A percentile compares a stretch with the other conserved stretches of the same genome.
Conservation (phyloP, 2,888 invertebrate species). For the Oscheius sp. region DNA sequence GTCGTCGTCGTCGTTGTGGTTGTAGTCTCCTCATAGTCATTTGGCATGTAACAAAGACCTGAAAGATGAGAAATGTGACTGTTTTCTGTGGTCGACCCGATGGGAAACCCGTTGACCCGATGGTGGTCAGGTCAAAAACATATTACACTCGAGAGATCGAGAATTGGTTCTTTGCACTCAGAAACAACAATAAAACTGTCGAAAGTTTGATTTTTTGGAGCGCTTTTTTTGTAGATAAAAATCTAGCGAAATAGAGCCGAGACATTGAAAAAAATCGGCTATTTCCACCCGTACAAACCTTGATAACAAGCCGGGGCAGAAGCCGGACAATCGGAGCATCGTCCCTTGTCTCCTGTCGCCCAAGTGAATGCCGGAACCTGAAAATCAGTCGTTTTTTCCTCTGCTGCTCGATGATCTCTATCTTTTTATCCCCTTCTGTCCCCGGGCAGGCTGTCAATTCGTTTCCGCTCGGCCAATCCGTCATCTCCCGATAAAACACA, state of each 20-base stretch:
- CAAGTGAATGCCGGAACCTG: conserved; percentile 73
- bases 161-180: no score
- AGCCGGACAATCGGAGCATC: conserved; percentile 69
- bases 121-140: no score
- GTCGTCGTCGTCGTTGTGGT: conserved; percentile 27
- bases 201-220: no score
- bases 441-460: no score
- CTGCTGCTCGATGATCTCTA: neutral
- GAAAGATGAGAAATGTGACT: neutral
- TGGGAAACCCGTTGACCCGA: no score
- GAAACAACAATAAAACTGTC: no score
- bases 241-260: no score
- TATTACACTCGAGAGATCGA: no score
- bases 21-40: conserved; percentile 2
- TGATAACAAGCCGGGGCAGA: conserved; percentile 71
- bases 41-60: conserved; percentile 63
- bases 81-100: neutral
- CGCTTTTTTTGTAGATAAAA: no score
- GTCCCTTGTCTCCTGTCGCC: conserved; percentile 61
- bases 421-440: neutral
- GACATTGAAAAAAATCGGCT: no score
- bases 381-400: conserved; percentile 36
- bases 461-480: no score
- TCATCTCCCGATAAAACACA: neutral
- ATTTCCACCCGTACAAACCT: no score